These are phyloP conservation scores for Pseudeuparius sepicola DNA, from an alignment of 2,888 invertebrate genomes.

Conservation along the genomic window DNA sequence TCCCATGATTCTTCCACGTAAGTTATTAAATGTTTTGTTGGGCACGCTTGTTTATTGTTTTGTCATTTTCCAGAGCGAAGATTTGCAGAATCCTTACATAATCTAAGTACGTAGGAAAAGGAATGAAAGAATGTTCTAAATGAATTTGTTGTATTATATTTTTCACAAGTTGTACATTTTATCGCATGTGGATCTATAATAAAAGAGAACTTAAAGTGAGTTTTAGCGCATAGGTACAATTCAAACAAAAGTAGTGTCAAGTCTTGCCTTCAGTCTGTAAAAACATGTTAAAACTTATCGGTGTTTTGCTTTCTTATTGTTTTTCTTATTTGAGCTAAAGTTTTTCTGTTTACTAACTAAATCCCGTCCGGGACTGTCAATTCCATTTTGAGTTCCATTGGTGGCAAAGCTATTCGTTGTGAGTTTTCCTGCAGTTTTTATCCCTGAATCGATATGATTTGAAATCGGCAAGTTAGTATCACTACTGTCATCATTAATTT, in stretches of 20 bases:
- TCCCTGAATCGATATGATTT: constrained; percentile 34
- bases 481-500: constrained; percentile 66
- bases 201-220: too few species aligned
- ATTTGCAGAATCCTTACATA: constrained; percentile 32
- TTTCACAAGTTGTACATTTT: too few species aligned
- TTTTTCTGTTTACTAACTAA: constrained; percentile 56
- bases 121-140: too few species aligned
- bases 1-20: constrained; percentile 35
- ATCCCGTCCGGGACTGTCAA: constrained; percentile 47
- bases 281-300: constrained; percentile 45
- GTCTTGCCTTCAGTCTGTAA: not conserved
- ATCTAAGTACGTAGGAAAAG: constrained; percentile 10
- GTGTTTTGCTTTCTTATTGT: constrained; percentile 73
- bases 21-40: constrained; percentile 22
- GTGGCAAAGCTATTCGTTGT: constrained; percentile 31
- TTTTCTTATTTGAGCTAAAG: constrained; percentile 60
- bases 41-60: constrained; percentile 12
- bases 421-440: constrained; percentile 38
- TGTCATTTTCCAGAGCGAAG: constrained; percentile 34
- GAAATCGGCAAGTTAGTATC: constrained; percentile 47
- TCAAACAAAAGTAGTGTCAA: too few species aligned
- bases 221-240: too few species aligned
- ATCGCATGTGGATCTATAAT: too few species aligned
- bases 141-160: too few species aligned
- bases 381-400: constrained; percentile 36